phyloP scores from a whole-genome alignment of 2,797 vertebrate species.

The Myripristis jacobus region DNA sequence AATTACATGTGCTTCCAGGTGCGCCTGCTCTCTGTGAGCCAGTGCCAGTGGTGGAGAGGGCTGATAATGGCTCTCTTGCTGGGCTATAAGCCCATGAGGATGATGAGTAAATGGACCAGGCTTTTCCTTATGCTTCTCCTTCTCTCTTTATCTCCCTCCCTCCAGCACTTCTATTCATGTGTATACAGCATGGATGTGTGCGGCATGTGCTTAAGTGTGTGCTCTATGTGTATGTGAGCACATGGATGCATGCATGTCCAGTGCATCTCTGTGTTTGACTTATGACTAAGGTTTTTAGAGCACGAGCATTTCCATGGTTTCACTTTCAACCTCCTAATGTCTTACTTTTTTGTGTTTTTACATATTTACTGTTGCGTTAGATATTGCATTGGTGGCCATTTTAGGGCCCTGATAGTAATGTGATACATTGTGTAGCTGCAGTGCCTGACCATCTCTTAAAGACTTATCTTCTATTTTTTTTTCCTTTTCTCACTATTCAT shows the following conservation, averaged over 20 bases:
- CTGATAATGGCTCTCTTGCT: slow-evolving; percentile 55
- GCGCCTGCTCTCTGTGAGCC: slow-evolving; percentile 37
- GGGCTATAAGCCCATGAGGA: slow-evolving; percentile 55
- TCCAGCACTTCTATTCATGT: slow-evolving; percentile 9
- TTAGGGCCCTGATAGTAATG: too few relatives aligned
- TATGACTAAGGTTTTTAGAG: too few relatives aligned
- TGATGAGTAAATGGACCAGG: slow-evolving; percentile 59
- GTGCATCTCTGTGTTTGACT: not conserved
- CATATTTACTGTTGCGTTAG: not conserved
- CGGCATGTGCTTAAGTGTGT: too few relatives aligned
- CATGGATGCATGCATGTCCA: not conserved
- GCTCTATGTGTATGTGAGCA: not conserved
- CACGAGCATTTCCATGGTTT: too few relatives aligned
- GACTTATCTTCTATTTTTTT: too few relatives aligned
- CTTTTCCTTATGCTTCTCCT: slow-evolving; percentile 31
- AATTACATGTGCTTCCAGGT: slow-evolving; percentile 45
- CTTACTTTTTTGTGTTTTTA: not conserved
- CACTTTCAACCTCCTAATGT: not conserved
- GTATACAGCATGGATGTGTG: slow-evolving; percentile 10
- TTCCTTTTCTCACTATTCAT: too few relatives aligned
- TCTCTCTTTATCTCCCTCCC: not conserved
- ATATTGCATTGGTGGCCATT: too few relatives aligned
- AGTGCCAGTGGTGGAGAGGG: slow-evolving; percentile 48
- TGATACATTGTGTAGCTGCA: too few relatives aligned
- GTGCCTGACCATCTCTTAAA: too few relatives aligned